phyloP scores from a whole-genome alignment of 2,797 vertebrate species.

The Falco peregrinus region DNA sequence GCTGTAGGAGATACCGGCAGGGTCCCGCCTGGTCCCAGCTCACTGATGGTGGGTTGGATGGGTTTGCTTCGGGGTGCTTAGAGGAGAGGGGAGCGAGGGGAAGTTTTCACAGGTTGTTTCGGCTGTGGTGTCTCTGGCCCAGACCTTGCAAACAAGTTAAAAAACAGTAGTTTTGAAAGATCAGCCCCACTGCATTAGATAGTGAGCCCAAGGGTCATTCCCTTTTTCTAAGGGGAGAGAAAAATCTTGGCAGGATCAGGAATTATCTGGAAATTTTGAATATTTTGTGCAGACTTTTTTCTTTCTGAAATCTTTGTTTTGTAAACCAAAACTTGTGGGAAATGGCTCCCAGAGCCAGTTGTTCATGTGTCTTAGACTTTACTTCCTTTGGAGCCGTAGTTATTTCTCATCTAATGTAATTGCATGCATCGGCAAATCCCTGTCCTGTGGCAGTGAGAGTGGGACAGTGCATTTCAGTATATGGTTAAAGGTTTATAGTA shows the following conservation, averaged over 20 bases:
- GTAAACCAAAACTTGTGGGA: not conserved
- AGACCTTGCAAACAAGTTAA: not conserved
- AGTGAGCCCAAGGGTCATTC: not conserved
- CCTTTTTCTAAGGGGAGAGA: not conserved
- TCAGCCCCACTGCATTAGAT: not conserved
- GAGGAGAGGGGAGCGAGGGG: accelerated
- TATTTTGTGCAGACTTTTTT: not conserved
- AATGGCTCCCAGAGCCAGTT: not conserved
- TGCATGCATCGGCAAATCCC: not conserved
- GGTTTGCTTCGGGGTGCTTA: not conserved
- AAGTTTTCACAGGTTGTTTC: not conserved
- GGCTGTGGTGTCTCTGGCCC: not conserved
- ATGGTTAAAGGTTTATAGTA: not conserved
- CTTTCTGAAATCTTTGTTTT: not conserved
- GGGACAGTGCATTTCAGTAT: not conserved
- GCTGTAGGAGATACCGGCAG: not conserved
- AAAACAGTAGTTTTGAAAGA: not conserved
- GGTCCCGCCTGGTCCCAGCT: not conserved
- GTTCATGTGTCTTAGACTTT: not conserved
- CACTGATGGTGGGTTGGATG: not conserved
- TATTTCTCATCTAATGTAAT: not conserved
- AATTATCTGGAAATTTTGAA: not conserved
- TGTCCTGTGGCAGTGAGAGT: not conserved
- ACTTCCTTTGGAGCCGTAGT: not conserved
- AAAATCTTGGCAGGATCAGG: not conserved